Conservation (phyloP, 2,113 vertebrate species). For the Hypocryptadius cinnamomeus region DNA sequence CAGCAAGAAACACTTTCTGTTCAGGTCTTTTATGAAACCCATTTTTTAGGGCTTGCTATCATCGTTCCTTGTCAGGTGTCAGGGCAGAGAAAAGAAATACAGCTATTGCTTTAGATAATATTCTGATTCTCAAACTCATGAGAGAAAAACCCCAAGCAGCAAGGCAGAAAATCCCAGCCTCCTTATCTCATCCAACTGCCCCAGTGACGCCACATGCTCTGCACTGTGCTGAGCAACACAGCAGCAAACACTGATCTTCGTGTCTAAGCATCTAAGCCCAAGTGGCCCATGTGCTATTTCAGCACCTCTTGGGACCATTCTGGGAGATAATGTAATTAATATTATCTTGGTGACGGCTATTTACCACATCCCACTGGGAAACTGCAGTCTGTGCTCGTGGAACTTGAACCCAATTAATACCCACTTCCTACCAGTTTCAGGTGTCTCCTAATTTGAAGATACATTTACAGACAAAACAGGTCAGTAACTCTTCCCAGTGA, state of each 20-base stretch:
- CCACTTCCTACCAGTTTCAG: conserved; percentile 22
- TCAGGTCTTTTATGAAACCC: neutral
- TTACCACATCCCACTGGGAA: conserved; percentile 18
- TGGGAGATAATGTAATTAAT: conserved; percentile 42
- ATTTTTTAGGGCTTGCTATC: neutral
- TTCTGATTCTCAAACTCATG: neutral
- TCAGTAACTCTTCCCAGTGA: conserved; percentile 9
- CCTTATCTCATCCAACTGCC: neutral
- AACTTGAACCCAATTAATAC: conserved; percentile 35
- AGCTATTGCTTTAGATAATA: neutral
- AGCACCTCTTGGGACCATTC: conserved; percentile 9
- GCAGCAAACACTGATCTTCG: neutral
- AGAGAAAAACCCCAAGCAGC: neutral
- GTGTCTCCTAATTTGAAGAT: conserved; percentile 38
- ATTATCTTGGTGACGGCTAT: conserved; percentile 4
- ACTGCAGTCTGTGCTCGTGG: neutral
- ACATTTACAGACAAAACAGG: conserved; percentile 23
- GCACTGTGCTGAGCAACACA: neutral
- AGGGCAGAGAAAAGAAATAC: neutral
- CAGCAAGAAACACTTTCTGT: neutral
- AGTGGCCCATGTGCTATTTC: conserved; percentile 12
- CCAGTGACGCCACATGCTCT: neutral
- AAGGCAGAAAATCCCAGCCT: neutral
- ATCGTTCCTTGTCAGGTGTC: neutral
- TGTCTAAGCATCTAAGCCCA: conserved; percentile 3